Evolutionary conservation across 1,140 invertebrate genomes (phyloP).

Genomic region (Drosophila carrolli): DNA sequence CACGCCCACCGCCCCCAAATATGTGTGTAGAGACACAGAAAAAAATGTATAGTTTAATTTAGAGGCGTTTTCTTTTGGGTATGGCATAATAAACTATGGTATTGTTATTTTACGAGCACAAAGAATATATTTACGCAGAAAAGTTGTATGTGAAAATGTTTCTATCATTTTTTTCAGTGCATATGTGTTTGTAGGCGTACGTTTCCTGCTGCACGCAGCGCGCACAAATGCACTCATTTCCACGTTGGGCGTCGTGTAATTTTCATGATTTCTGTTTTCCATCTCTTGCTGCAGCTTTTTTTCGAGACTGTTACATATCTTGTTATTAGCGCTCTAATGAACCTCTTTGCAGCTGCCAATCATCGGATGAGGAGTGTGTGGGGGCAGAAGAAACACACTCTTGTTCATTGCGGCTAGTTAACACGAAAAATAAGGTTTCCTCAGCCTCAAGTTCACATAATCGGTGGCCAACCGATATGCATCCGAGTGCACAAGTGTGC

Average conservation of each 20-base stretch:
- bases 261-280: conserved; percentile 49
- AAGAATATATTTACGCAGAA: too few species aligned
- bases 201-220: conserved; percentile 46
- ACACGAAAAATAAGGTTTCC: conserved; percentile 40
- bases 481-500: conserved; percentile 15
- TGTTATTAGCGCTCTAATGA: conserved; percentile 72
- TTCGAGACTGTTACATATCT: conserved; percentile 55
- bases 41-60: not conserved
- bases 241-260: conserved; percentile 44
- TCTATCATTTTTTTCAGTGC: conserved; percentile 2
- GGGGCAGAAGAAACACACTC: conserved; percentile 27
- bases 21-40: not conserved
- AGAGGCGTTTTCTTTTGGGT: too few species aligned
- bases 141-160: too few species aligned
- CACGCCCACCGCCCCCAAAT: conserved; percentile 31
- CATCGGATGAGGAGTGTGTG: conserved; percentile 26
- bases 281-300: conserved; percentile 39
- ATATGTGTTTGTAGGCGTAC: conserved; percentile 33
- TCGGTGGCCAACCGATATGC: conserved; percentile 24
- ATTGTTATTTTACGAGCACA: too few species aligned
- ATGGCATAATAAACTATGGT: too few species aligned
- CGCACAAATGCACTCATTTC: conserved; percentile 45
- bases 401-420: conserved; percentile 50
- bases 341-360: conserved; percentile 71
- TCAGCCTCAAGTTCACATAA: conserved; percentile 33